Conservation (phyloP, 2,888 invertebrate species). For the Lycocerus yunnanus region DNA sequence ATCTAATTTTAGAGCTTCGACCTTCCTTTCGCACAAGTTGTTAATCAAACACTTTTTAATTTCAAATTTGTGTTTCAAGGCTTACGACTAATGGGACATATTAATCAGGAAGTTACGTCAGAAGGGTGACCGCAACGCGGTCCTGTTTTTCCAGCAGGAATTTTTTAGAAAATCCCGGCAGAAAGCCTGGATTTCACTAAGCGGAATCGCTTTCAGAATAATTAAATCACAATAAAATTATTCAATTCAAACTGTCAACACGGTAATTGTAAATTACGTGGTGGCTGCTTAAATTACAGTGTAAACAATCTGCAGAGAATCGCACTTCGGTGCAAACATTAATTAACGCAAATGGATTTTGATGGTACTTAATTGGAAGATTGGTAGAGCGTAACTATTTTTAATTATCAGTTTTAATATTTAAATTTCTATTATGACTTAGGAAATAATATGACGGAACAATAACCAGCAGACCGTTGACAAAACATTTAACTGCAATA, state of each 20-base stretch:
- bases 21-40: background rate
- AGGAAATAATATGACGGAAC: background rate
- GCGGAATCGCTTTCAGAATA: background rate
- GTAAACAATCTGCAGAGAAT: background rate
- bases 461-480: background rate
- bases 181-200: background rate
- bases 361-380: background rate
- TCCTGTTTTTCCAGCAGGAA: background rate
- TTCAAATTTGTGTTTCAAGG: background rate
- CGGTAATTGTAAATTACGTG: background rate
- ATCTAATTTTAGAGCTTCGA: background rate
- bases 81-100: background rate
- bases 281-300: background rate
- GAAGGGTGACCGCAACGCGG: background rate
- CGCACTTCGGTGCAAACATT: background rate
- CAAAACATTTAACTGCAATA: background rate
- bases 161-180: background rate
- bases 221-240: background rate
- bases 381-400: background rate
- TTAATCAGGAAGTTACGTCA: background rate
- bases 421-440: background rate
- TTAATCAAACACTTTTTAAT: background rate
- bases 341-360: background rate
- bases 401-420: background rate
- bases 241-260: background rate